phyloP scores from a whole-genome alignment of 1,140 invertebrate species.

The Sipha flava region DNA sequence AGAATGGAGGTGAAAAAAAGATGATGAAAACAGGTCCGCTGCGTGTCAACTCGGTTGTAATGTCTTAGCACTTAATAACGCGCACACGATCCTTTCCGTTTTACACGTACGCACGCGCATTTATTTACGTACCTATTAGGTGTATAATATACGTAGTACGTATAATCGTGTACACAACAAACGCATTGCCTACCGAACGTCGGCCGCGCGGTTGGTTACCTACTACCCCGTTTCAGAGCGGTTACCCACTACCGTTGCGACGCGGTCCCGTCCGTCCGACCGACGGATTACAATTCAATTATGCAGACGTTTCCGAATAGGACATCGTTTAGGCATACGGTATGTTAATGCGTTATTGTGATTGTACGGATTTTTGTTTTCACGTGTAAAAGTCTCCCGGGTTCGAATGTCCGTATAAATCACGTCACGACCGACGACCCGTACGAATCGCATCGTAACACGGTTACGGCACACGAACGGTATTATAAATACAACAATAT shows the following conservation, averaged over 20 bases:
- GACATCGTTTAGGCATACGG: not conserved
- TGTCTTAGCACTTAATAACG: slow-evolving; percentile 27
- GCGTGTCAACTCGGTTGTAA: slow-evolving; percentile 14
- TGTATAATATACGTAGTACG: too few species aligned
- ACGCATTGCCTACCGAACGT: too few species aligned
- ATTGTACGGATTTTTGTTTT: not conserved
- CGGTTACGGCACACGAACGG: too few species aligned
- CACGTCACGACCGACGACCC: not conserved
- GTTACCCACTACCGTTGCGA: too few species aligned
- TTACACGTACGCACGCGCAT: not conserved
- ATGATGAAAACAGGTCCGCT: not conserved
- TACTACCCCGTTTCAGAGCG: too few species aligned
- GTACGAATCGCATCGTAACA: not conserved
- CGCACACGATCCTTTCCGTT: not conserved
- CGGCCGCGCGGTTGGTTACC: too few species aligned
- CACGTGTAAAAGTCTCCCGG: not conserved
- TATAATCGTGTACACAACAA: too few species aligned
- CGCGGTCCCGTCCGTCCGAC: too few species aligned
- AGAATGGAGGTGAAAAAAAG: not conserved
- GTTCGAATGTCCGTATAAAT: slow-evolving; percentile 9
- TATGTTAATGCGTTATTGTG: not conserved
- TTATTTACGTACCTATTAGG: too few species aligned
- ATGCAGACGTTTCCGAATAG: not conserved
- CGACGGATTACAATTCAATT: slow-evolving; percentile 26
- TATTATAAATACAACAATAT: too few species aligned